Evolutionary conservation across 2,797 vertebrate species (phyloP), one percentile per base, ranked within the genome.

Genomic region (Labeo calbasu): DNA sequence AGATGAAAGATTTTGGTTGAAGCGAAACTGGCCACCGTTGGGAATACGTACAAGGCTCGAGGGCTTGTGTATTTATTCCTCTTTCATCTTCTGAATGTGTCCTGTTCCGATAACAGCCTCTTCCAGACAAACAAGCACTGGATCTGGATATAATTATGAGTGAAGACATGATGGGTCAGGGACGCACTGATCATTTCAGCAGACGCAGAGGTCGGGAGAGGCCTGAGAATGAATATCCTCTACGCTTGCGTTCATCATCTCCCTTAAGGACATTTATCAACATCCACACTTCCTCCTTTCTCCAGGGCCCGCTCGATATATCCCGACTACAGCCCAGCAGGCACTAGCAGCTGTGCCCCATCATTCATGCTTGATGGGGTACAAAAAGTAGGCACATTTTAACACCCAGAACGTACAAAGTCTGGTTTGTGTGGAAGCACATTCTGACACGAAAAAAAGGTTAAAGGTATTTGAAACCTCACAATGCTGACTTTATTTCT

Each of bases 111-210:
- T 77, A 80, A 23, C 81, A 66, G 71, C 6, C 46, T 71, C 77
- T 65, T 87, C 86, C 81, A 6, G 32, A 65, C 77, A 85, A 77
- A 82, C 89, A 86, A 65, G 77, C 86, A 91, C 91, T 91, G 92
- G 91, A 91, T 93, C 92, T 94, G 92, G 93, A 92, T 92, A 87
- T 85, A 87, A 93, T 95, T 92, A 92, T 73, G 81, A 91, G 86
- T 87, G 88, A 92, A 87, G 91, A 92, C 89, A 93, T 25, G 89
- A 87, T 85, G 87, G 77, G 89, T 50, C 83, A 92, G 91, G 91
- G 94, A 94, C 92, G 90, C 82, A 87, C 92, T 93, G 91, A 94
- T 94, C 88, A 91, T 79, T 94, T 90, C 89, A 91, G 90, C 94
- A 95, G 59, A 88, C 71, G 50, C 55, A 21, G 25, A 57, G 65